A percentile compares a stretch with the other conserved stretches of the same genome.
phyloP scores from a whole-genome alignment of 2,797 vertebrate species.

The Melopsittacus undulatus region DNA sequence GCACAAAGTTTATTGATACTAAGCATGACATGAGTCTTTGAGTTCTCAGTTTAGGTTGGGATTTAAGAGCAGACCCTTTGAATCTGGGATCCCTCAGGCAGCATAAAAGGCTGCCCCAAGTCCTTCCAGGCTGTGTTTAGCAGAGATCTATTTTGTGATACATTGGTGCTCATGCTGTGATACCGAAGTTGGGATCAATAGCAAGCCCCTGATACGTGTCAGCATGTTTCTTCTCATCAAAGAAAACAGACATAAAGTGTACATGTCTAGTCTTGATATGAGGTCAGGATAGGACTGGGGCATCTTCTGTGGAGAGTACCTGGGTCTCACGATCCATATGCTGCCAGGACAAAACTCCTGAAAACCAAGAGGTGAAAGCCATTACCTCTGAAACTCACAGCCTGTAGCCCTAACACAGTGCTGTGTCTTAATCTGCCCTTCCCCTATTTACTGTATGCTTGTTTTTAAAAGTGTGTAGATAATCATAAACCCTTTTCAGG shows the following conservation, averaged over 20 bases:
- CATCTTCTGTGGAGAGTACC: background rate
- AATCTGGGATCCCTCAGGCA: background rate
- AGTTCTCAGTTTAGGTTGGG: background rate
- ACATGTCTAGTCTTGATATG: background rate
- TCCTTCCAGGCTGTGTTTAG: background rate
- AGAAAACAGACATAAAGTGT: background rate
- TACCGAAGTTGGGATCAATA: background rate
- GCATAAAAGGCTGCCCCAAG: background rate
- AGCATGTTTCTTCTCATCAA: background rate
- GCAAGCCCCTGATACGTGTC: background rate
- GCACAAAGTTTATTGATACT: background rate
- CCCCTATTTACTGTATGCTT: background rate
- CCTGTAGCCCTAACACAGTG: background rate
- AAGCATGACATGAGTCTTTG: background rate
- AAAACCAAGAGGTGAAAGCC: background rate
- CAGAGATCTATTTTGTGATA: background rate
- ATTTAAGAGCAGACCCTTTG: background rate
- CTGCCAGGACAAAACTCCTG: background rate
- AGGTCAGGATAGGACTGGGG: background rate
- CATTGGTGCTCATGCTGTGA: background rate
- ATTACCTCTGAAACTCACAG: background rate
- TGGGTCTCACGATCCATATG: background rate
- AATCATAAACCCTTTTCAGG: background rate
- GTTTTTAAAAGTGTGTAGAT: background rate
- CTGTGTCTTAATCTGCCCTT: background rate